Conservation (phyloP, 2,888 invertebrate species). For the Pediacus dermestoides region DNA sequence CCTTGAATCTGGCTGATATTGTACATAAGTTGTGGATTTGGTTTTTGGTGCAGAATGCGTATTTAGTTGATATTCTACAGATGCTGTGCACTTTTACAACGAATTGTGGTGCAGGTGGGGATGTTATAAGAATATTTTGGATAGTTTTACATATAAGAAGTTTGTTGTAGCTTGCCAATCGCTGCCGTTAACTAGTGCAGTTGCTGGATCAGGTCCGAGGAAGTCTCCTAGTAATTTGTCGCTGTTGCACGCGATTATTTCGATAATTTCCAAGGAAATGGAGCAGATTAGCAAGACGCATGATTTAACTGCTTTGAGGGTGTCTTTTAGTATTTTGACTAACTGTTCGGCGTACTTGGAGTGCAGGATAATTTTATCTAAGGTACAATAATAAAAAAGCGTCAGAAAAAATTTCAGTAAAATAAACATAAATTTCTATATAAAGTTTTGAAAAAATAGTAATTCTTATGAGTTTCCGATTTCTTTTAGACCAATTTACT, state of each 20-base stretch:
- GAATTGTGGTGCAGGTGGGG: constrained; percentile 58
- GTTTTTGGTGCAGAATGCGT: constrained; percentile 58
- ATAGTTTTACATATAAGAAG: constrained; percentile 4
- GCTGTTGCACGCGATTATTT: constrained; percentile 53
- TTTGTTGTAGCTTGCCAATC: constrained; percentile 51
- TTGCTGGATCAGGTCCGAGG: constrained; percentile 53
- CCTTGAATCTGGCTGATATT: constrained; percentile 56
- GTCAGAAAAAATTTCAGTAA: neutral
- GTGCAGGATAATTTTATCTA: constrained; percentile 59
- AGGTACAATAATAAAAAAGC: constrained; percentile 49
- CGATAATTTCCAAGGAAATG: constrained; percentile 53
- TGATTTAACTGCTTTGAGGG: constrained; percentile 48
- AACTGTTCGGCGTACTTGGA: constrained; percentile 58
- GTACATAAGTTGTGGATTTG: constrained; percentile 66
- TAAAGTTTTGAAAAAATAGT: constrained; percentile 1
- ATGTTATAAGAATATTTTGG: constrained; percentile 1
- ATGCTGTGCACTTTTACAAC: constrained; percentile 63
- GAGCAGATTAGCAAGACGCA: constrained; percentile 51
- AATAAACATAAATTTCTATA: neutral
- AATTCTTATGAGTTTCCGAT: too few species aligned
- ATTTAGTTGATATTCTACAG: constrained; percentile 55
- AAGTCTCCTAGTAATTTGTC: constrained; percentile 53
- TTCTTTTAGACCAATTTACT: constrained; percentile 51
- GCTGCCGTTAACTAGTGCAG: constrained; percentile 52
- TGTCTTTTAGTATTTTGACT: constrained; percentile 52